phyloP scores from a whole-genome alignment of 2,888 invertebrate genomes.

The Rhaphigaster nebulosa region DNA sequence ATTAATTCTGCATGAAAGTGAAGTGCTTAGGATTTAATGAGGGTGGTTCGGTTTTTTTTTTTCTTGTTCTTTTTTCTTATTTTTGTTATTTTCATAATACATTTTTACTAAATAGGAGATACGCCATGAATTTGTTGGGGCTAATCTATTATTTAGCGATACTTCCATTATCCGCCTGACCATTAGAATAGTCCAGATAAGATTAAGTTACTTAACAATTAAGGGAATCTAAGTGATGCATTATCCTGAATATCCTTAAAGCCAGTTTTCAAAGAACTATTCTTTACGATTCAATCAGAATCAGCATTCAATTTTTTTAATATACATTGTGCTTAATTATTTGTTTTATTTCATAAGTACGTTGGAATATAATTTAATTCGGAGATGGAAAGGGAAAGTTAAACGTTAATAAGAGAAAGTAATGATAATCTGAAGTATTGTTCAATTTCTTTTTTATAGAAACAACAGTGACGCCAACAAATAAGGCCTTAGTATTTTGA shows the following conservation, averaged over 20 bases:
- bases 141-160: slow-evolving; percentile 7
- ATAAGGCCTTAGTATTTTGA: too few relatives aligned
- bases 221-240: not conserved
- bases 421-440: too few relatives aligned
- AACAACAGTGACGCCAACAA: too few relatives aligned
- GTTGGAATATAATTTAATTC: too few relatives aligned
- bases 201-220: slow-evolving; percentile 9
- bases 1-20: slow-evolving; percentile 24
- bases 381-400: too few relatives aligned
- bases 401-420: too few relatives aligned
- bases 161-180: not conserved
- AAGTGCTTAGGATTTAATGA: slow-evolving; percentile 6
- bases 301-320: not conserved
- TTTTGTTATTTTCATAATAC: slow-evolving; percentile 23
- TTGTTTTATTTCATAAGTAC: too few relatives aligned
- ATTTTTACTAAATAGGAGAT: slow-evolving; percentile 17
- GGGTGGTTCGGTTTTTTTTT: not conserved
- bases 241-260: not conserved
- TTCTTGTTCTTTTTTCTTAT: not conserved
- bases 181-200: not conserved
- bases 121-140: not conserved
- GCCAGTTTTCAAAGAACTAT: not conserved
- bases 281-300: not conserved
- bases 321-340: not conserved
- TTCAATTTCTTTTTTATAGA: too few relatives aligned